Percentiles rank a stretch among this genome's conserved stretches.
Evolutionary conservation across 2,113 vertebrate species (phyloP).

Genomic region (Nesospiza acunhae): DNA sequence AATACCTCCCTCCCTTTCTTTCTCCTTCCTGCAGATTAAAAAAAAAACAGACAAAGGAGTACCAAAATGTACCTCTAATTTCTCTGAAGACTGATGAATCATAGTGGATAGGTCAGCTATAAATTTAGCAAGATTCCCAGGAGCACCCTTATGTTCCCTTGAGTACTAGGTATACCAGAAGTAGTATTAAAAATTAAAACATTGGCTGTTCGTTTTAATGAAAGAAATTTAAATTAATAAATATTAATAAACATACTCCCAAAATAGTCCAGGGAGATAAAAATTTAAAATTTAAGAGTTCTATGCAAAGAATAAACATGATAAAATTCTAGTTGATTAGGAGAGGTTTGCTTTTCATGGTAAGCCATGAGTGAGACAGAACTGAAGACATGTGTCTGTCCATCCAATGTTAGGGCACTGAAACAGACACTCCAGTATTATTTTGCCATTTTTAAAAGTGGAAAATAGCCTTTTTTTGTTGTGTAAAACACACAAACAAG

Average conservation of each 20-base stretch:
- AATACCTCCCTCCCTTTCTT: background rate
- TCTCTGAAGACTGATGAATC: slow-evolving; percentile 18
- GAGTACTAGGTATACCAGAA: background rate
- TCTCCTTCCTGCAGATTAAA: background rate
- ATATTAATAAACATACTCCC: slow-evolving; percentile 43
- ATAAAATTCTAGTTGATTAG: background rate
- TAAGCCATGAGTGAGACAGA: background rate
- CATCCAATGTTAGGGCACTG: background rate
- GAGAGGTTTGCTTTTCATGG: background rate
- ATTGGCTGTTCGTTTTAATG: background rate
- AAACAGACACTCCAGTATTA: background rate
- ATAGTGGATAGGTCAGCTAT: background rate
- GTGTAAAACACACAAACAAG: background rate
- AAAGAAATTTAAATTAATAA: slow-evolving; percentile 53
- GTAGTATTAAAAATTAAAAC: slow-evolving; percentile 22
- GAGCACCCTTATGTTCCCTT: background rate
- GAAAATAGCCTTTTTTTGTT: background rate
- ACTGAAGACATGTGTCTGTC: background rate
- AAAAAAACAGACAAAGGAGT: background rate
- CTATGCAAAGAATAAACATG: background rate
- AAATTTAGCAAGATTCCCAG: slow-evolving; percentile 19
- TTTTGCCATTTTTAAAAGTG: background rate
- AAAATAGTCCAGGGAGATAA: background rate
- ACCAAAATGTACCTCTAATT: background rate
- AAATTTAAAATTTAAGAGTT: background rate